Conservation (phyloP, 2,888 invertebrate species). For the Ochropleura leucogaster region DNA sequence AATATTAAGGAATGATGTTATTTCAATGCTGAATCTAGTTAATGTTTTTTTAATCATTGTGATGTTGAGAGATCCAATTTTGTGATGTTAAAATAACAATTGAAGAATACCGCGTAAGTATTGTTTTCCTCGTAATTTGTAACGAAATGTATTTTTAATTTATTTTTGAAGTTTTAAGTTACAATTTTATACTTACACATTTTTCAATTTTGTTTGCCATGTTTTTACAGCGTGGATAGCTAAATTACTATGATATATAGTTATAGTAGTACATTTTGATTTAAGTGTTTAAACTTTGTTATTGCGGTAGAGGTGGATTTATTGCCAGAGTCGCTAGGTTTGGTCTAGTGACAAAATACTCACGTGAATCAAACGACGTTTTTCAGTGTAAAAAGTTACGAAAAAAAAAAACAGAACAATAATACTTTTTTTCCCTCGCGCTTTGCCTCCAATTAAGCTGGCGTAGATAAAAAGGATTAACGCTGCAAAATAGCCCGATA, state of each 20-base stretch:
- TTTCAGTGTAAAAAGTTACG: too few species aligned
- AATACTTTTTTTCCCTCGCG: too few species aligned
- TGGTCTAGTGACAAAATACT: too few species aligned
- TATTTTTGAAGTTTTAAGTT: constrained; percentile 1
- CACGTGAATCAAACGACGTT: too few species aligned
- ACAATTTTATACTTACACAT: neutral
- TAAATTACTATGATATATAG: neutral
- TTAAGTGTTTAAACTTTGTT: too few species aligned
- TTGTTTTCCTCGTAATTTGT: constrained; percentile 45
- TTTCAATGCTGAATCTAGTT: constrained; percentile 53
- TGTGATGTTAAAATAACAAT: constrained; percentile 66
- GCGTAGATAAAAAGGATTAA: too few species aligned
- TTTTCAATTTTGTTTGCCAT: neutral
- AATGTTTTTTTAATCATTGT: constrained; percentile 70
- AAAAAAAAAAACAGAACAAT: too few species aligned
- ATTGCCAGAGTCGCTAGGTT: too few species aligned
- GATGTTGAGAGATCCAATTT: constrained; percentile 63
- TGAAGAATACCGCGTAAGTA: constrained; percentile 66
- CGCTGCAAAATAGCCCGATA: too few species aligned
- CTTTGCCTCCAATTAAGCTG: too few species aligned
- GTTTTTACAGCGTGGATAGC: neutral
- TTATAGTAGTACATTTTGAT: too few species aligned
- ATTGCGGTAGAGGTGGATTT: too few species aligned
- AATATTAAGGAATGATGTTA: constrained; percentile 68
- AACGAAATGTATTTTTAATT: constrained; percentile 19